Base-by-base conservation (phyloP, 2,888 invertebrate genomes). In the Callimorpha dominula region DNA sequence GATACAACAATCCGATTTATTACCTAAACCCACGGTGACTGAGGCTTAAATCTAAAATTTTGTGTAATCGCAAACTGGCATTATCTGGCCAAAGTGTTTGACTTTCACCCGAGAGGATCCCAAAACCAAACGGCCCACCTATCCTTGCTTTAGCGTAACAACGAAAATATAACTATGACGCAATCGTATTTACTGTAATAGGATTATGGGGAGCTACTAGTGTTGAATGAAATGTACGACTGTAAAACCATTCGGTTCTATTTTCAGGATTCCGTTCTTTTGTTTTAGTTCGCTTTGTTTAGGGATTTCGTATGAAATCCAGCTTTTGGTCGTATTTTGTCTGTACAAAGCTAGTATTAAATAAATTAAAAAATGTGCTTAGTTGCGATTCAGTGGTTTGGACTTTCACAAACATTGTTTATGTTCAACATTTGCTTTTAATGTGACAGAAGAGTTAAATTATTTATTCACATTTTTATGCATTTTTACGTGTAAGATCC, bases 161-260 rank as follows among this genome's bases (percentile, higher is more conserved):
- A 65, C 64, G 80, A 81, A 83, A 83, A 76, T 79, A 73, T 78
- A 81, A 81, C 81, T 77, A 79, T 60, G 31, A 69, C 71, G 69
- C 81, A 84, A 84, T 83, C 82, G 79, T 71, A 83, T 84, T 81
- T 81, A 66, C 65, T 7, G 49, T 82, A 84, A 84, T 82, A 79
- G 82, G 84, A 84, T 84, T 84, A 80, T 70, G 50, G 74, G 49
- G 70, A 73, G 67, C 73, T 76, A 76, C 65, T 76, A 72, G 72
- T 75, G 75, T 71, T 70, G 69, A 79, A 81, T 75, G 75, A 82
- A 82, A 81, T 75, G 81, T 78, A 72, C 73, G 69, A 76, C 46
- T 68, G 64, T 68, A 68, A 68, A 75, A 74, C 78, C 75, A 78
- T 83, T 83, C 70, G 75, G 68, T 74, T 75, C 74, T 72, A 73